Percentiles rank a stretch among this genome's conserved stretches.
These are phyloP conservation scores for Malachius bipustulatus DNA, from an alignment of 2,888 invertebrate genomes.

Conservation along the genomic window DNA sequence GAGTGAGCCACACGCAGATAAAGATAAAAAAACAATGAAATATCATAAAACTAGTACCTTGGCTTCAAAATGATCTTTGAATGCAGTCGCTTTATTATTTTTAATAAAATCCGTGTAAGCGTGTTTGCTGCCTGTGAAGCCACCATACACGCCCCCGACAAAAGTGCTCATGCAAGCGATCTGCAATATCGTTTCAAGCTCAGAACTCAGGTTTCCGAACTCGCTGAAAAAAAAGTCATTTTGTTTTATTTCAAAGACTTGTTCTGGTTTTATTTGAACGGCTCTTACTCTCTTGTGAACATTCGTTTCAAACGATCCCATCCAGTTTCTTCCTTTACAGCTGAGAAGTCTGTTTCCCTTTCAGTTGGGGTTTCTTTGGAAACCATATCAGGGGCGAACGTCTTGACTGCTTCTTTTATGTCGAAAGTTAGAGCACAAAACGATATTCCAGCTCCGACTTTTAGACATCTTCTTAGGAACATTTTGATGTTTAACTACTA, in stretches of 20 bases:
- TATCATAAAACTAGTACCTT: conserved; percentile 40
- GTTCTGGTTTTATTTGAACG: too few species aligned
- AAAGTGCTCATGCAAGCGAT: conserved; percentile 47
- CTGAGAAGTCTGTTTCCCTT: conserved; percentile 15
- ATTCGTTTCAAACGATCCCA: conserved; percentile 41
- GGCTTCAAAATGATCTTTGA: conserved; percentile 51
- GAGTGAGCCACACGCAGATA: conserved; percentile 16
- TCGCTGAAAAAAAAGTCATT: conserved; percentile 51
- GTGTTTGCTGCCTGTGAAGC: conserved; percentile 45
- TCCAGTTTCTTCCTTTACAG: conserved; percentile 32
- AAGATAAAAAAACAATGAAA: conserved; percentile 32
- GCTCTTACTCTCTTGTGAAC: conserved; percentile 40
- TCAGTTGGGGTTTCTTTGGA: conserved; percentile 32
- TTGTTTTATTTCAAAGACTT: too few species aligned
- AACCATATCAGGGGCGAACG: conserved; percentile 32
- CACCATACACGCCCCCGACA: conserved; percentile 54
- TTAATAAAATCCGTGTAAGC: conserved; percentile 57
- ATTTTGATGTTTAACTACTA: too few species aligned
- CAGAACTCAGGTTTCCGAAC: conserved; percentile 48
- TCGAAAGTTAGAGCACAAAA: too few species aligned
- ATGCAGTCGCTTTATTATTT: conserved; percentile 62
- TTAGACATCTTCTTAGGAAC: too few species aligned
- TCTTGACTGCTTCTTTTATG: too few species aligned
- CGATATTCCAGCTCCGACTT: too few species aligned
- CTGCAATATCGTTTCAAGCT: conserved; percentile 49